phyloP scores from a whole-genome alignment of 2,888 invertebrate species.

The Drosophila vallismaia region DNA sequence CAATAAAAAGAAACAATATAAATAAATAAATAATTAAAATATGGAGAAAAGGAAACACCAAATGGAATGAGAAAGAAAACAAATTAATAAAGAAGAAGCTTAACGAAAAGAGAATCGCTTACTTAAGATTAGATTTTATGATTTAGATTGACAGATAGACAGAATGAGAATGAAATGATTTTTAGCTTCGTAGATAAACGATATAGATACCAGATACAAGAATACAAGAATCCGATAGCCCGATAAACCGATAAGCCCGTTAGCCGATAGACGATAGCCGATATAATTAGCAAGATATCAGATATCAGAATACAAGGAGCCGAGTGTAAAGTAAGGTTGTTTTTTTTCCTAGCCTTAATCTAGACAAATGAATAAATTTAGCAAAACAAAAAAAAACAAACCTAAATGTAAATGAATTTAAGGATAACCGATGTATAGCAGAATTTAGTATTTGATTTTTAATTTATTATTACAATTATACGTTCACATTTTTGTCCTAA shows the following conservation, averaged over 20 bases:
- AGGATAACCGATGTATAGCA: conserved; percentile 42
- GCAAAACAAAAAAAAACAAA: conserved; percentile 13
- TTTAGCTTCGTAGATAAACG: conserved; percentile 47
- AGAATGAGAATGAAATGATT: background rate
- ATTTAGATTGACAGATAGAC: conserved; percentile 54
- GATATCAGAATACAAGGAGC: conserved; percentile 35
- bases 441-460: conserved; percentile 31
- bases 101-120: conserved; percentile 69
- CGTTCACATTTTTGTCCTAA: conserved; percentile 32
- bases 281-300: conserved; percentile 10
- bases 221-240: background rate
- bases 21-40: conserved; percentile 9
- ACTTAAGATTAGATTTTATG: conserved; percentile 64
- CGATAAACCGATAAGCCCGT: background rate
- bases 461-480: conserved; percentile 29
- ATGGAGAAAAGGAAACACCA: conserved; percentile 12
- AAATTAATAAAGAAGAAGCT: conserved; percentile 31
- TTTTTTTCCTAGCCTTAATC: conserved; percentile 54
- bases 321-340: conserved; percentile 70
- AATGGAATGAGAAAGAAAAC: conserved; percentile 16
- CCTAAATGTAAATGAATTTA: conserved; percentile 35
- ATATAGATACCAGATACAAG: conserved; percentile 15
- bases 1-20: conserved; percentile 6
- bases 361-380: conserved; percentile 42
- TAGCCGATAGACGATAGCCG: conserved; percentile 8